Evolutionary conservation across 2,888 invertebrate genomes (phyloP).

Genomic region (Synanthedon andrenaeformis): DNA sequence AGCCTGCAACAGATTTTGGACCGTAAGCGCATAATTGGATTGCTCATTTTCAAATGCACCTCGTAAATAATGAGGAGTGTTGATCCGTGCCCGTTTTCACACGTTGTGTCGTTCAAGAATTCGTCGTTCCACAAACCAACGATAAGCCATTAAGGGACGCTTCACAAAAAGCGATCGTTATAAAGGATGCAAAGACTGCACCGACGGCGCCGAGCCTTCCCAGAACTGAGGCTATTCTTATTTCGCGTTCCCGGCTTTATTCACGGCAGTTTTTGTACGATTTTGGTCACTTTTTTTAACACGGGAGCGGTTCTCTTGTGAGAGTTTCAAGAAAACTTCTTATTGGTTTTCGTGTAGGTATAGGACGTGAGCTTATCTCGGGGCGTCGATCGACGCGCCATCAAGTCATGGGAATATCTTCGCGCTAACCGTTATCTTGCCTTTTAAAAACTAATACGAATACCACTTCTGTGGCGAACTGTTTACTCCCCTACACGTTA

Average conservation of each 20-base stretch:
- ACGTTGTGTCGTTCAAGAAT: constrained; percentile 25
- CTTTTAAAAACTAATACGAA: constrained; percentile 6
- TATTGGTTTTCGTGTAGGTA: constrained; percentile 65
- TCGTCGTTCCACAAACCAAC: constrained; percentile 53
- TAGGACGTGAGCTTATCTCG: constrained; percentile 54
- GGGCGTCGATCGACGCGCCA: constrained; percentile 39
- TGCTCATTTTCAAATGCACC: constrained; percentile 23
- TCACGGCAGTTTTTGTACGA: constrained; percentile 52
- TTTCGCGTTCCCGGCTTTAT: constrained; percentile 66
- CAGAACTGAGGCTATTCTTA: constrained; percentile 65
- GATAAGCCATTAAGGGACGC: constrained; percentile 59
- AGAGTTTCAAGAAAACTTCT: constrained; percentile 65
- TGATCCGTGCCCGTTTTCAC: constrained; percentile 8
- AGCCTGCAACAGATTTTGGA: constrained; percentile 27
- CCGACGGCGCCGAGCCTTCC: constrained; percentile 56
- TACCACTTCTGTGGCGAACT: constrained; percentile 17
- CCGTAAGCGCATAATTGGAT: constrained; percentile 21
- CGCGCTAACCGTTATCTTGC: constrained; percentile 34
- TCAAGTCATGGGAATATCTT: constrained; percentile 41
- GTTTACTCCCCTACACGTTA: constrained; percentile 1
- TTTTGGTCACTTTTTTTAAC: constrained; percentile 53
- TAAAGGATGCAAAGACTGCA: constrained; percentile 63
- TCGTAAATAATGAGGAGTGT: background rate
- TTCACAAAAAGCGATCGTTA: constrained; percentile 62
- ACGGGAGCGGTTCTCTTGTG: constrained; percentile 59